A percentile compares a stretch with the other conserved stretches of the same genome.
These are phyloP conservation scores for Eupithecia inturbata DNA, from an alignment of 2,888 invertebrate species.

Conservation along the genomic window DNA sequence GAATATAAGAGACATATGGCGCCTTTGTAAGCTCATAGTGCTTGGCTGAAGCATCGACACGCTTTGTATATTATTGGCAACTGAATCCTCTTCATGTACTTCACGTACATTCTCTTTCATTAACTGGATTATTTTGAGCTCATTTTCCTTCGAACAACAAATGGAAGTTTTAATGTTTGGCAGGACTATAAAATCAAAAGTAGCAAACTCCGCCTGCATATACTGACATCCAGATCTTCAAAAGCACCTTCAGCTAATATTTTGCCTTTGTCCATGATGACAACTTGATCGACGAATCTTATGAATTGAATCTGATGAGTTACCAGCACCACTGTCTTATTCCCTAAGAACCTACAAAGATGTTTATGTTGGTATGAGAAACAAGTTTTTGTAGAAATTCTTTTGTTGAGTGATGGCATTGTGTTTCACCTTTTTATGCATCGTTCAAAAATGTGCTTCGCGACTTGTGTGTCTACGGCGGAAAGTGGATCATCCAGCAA, in stretches of 20 bases:
- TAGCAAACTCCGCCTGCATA: background rate
- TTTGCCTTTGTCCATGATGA: slow-evolving; percentile 74
- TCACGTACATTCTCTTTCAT: slow-evolving; percentile 71
- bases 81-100: slow-evolving; percentile 62
- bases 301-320: slow-evolving; percentile 94
- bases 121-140: slow-evolving; percentile 67
- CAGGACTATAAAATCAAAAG: background rate
- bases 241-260: slow-evolving; percentile 69
- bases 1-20: slow-evolving; percentile 62
- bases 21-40: slow-evolving; percentile 62
- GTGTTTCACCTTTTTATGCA: slow-evolving; percentile 81
- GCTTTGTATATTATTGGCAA: slow-evolving; percentile 48
- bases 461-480: slow-evolving; percentile 89
- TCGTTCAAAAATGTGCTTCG: slow-evolving; percentile 87
- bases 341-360: slow-evolving; percentile 77
- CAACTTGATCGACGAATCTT: slow-evolving; percentile 85
- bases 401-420: background rate
- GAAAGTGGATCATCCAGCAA: slow-evolving; percentile 90
- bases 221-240: slow-evolving; percentile 67
- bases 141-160: slow-evolving; percentile 56
- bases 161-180: background rate
- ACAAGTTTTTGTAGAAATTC: background rate
- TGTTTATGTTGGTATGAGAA: slow-evolving; percentile 2
- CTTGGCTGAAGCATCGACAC: slow-evolving; percentile 56
- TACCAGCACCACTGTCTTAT: slow-evolving; percentile 90